These are phyloP conservation scores for Uromys caudimaculatus DNA, from an alignment of 2,797 vertebrate species.

Conservation along the genomic window DNA sequence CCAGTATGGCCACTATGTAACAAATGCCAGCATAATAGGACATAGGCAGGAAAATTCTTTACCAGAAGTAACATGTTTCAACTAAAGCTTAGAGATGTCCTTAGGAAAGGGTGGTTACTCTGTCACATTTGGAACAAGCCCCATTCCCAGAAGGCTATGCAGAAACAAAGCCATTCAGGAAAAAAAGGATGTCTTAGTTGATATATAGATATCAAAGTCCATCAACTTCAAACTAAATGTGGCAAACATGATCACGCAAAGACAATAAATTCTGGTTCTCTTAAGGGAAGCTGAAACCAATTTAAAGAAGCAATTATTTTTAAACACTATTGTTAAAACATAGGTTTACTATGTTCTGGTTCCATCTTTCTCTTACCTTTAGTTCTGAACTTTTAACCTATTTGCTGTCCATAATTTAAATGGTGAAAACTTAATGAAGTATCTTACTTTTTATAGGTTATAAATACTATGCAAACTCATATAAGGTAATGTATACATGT, in stretches of 20 bases:
- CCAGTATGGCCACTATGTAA: background rate
- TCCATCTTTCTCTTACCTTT: slow-evolving; percentile 5
- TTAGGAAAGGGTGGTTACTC: slow-evolving; percentile 49
- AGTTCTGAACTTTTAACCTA: slow-evolving; percentile 63
- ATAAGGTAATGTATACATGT: background rate
- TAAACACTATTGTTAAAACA: background rate
- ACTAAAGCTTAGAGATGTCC: slow-evolving; percentile 41
- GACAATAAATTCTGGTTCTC: background rate
- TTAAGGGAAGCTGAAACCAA: slow-evolving; percentile 7
- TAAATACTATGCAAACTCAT: slow-evolving; percentile 10
- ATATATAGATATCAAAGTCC: slow-evolving; percentile 51
- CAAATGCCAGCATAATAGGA: background rate
- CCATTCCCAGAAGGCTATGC: slow-evolving; percentile 20
- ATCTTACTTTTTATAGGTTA: slow-evolving; percentile 36
- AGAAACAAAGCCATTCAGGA: slow-evolving; percentile 45
- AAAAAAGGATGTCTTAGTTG: background rate
- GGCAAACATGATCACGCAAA: slow-evolving; percentile 17
- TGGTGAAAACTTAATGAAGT: background rate
- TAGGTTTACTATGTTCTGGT: background rate
- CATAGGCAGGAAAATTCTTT: slow-evolving; percentile 36
- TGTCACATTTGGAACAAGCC: slow-evolving; percentile 60
- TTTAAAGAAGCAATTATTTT: background rate
- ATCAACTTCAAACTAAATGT: slow-evolving; percentile 47
- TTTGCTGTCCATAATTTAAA: slow-evolving; percentile 22
- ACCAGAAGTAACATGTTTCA: slow-evolving; percentile 36